Conservation (phyloP, 2,888 invertebrate genomes). For the Drosophila fulvimacula region DNA sequence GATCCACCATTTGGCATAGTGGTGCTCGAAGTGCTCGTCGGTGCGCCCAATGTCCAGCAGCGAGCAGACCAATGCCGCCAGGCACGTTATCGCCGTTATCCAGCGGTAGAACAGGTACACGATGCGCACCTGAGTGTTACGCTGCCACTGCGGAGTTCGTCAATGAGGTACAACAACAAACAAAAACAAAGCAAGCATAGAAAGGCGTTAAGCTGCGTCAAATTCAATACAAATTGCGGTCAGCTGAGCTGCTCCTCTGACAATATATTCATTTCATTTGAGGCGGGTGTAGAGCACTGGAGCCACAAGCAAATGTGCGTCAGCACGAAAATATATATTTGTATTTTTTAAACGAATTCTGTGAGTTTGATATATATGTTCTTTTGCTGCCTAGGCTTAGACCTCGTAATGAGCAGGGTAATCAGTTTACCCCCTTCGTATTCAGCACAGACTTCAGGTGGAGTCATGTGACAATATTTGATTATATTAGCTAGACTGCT, state of each 20-base stretch:
- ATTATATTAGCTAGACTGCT: not conserved
- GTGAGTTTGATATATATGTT: too few relatives aligned
- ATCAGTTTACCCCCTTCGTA: not conserved
- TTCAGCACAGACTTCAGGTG: not conserved
- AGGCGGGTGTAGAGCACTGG: too few relatives aligned
- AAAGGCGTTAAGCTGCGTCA: not conserved
- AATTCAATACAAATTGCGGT: not conserved
- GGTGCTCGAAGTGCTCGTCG: constrained; percentile 85
- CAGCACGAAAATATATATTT: not conserved
- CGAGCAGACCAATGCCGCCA: constrained; percentile 85
- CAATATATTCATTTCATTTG: not conserved
- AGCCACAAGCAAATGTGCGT: not conserved
- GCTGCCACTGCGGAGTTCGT: constrained; percentile 82
- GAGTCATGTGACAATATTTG: not conserved
- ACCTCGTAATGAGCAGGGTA: too few relatives aligned
- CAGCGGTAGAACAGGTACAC: constrained; percentile 85
- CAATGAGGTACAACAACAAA: not conserved
- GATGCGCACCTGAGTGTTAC: constrained; percentile 85
- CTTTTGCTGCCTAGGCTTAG: too few relatives aligned
- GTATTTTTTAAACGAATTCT: too few relatives aligned
- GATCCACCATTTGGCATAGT: constrained; percentile 85
- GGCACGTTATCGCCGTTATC: constrained; percentile 85
- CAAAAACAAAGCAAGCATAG: not conserved
- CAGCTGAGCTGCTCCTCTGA: not conserved
- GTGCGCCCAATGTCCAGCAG: constrained; percentile 84